Evolutionary conservation across 2,113 vertebrate species (phyloP).

Genomic region (Dermatemys mawii): DNA sequence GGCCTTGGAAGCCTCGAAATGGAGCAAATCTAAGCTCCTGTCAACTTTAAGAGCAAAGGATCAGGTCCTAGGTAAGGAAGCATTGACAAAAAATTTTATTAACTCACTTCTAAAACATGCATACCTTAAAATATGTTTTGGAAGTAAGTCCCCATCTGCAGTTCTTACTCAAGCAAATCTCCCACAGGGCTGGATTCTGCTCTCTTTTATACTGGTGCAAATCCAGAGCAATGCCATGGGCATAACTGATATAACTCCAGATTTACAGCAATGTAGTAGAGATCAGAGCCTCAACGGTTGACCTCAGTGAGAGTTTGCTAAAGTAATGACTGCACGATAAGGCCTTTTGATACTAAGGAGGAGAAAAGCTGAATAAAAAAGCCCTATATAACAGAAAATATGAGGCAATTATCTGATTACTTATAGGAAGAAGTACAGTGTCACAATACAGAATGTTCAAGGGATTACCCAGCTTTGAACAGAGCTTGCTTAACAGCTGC

Average conservation of each 20-base stretch:
- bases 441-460: conserved; percentile 46
- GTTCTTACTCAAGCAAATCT: background rate
- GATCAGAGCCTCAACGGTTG: conserved; percentile 4
- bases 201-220: background rate
- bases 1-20: background rate
- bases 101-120: background rate
- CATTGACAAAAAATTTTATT: background rate
- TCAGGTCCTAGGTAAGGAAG: background rate
- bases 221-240: conserved; percentile 2
- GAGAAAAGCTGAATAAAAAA: conserved; percentile 49
- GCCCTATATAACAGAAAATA: conserved; percentile 25
- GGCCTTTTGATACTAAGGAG: conserved; percentile 41
- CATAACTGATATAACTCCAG: conserved; percentile 9
- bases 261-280: conserved; percentile 36
- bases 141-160: background rate
- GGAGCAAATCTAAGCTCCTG: background rate
- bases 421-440: conserved; percentile 56
- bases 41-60: background rate
- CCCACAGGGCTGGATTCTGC: background rate
- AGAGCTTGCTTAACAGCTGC: conserved; percentile 68
- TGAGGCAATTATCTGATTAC: conserved; percentile 55
- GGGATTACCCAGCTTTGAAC: conserved; percentile 63
- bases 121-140: too few species aligned
- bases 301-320: conserved; percentile 42
- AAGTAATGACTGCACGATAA: conserved; percentile 44